phyloP scores from a whole-genome alignment of 2,113 vertebrate species.

The human (Homo sapiens) region DNA sequence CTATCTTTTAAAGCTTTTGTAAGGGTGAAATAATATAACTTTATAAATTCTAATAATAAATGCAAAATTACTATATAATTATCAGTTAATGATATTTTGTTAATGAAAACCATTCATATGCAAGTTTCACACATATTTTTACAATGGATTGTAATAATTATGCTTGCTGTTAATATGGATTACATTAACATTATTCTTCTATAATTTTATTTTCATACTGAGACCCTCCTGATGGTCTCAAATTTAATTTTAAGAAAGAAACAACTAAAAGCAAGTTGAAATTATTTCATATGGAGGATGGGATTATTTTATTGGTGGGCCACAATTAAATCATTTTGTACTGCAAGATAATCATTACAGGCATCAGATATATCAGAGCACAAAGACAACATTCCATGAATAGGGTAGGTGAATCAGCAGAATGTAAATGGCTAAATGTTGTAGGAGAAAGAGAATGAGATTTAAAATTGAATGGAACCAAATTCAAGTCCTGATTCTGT shows the following conservation, averaged over 20 bases:
- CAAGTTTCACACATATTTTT: not conserved
- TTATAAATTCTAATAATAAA: slow-evolving; percentile 5
- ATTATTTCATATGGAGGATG: not conserved
- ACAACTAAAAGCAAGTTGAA: not conserved
- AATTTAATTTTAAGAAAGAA: not conserved
- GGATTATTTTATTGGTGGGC: not conserved
- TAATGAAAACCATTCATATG: not conserved
- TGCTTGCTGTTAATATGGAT: not conserved
- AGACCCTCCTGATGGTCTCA: not conserved
- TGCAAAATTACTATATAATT: not conserved
- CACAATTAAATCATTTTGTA: not conserved
- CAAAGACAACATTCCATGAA: not conserved
- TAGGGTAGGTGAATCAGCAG: not conserved
- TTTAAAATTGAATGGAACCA: not conserved
- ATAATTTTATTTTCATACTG: not conserved
- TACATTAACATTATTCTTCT: not conserved
- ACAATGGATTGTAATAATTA: not conserved
- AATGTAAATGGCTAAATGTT: not conserved
- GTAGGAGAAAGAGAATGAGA: not conserved
- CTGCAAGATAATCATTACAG: not conserved
- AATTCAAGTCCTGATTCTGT: not conserved
- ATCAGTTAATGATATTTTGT: not conserved
- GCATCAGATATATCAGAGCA: not conserved
- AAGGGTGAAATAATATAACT: not conserved
- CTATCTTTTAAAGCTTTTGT: not conserved